Base-by-base conservation (phyloP, 2,113 vertebrate genomes). In the Triplophysa tibetana region DNA sequence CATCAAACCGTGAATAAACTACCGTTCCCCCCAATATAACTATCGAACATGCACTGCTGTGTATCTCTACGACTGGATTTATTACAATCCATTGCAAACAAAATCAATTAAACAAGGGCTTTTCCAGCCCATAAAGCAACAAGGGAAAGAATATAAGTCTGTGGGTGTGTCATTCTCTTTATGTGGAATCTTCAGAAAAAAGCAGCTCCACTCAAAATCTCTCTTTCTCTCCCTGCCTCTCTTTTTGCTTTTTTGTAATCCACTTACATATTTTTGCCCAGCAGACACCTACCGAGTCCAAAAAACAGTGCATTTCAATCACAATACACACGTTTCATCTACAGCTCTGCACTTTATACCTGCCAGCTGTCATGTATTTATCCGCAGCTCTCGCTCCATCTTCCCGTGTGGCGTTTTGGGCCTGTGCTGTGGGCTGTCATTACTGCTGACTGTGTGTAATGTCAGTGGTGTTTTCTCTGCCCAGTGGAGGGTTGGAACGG, bases 381-480 rank as follows among this genome's bases (percentile, higher is more conserved):
- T 63, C 58, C 21, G 33, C 21, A 43, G 14, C 4, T 62, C 67
- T 79, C 67, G 10, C 21, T 63, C 69, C 62, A 16, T 54, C 24
- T 58, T 69, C 17, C 24, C 43, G 16, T 17, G 8, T 72, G 56
- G 21, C 12, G 29, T 79, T 38, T 29, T 79, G 68, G 41, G 67
- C 21, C 5, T 52, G 60, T 41, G 19, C 43, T 80, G 58, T 70
- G 45, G 58, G 70, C 48, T 67, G 70, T 75, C 63, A 74, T 66
- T 75, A 80, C 38, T 66, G 61, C 79, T 60, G 29, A 56, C 79
- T 75, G 79, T 75, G 48, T 56, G 24, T 75, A 75, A 80, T 76
- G 45, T 45, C 43, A 33, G 70, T 66, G 61, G 69, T 56, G 61
- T 41, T 80, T 66, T 74, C 29, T 68, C 54, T 82, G 68, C 24